These are phyloP conservation scores for Calameuta filiformis DNA, from an alignment of 2,888 invertebrate genomes.

Conservation along the genomic window DNA sequence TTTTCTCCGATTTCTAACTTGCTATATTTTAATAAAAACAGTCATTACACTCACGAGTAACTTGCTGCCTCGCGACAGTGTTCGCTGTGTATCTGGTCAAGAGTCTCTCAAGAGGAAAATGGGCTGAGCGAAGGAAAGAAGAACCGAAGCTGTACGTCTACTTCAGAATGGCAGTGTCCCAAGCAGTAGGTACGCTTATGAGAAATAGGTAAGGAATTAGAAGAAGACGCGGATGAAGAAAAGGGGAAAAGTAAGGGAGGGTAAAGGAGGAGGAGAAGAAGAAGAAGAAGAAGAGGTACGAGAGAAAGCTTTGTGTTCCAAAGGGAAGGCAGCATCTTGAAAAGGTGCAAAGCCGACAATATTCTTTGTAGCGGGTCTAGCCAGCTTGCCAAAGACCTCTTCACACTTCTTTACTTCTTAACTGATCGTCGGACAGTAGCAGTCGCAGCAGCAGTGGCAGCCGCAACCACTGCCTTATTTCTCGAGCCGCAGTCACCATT, in stretches of 20 bases:
- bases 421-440: neutral
- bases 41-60: neutral
- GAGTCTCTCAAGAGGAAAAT: neutral
- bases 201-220: constrained; percentile 4
- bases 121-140: neutral
- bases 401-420: constrained; percentile 52
- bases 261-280: constrained; percentile 16
- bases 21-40: neutral
- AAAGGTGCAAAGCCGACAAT: constrained; percentile 66
- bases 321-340: constrained; percentile 59
- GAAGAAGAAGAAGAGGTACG: constrained; percentile 17
- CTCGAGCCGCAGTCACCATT: constrained; percentile 18
- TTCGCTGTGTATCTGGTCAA: neutral
- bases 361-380: constrained; percentile 62
- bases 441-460: too few species aligned
- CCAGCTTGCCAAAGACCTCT: constrained; percentile 56
- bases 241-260: constrained; percentile 2
- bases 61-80: neutral
- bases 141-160: neutral
- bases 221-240: constrained; percentile 15
- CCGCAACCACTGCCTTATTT: neutral
- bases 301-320: constrained; percentile 15
- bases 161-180: neutral
- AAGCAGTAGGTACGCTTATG: neutral
- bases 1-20: neutral